phyloP scores from a whole-genome alignment of 1,140 invertebrate species.

The Diachasma alloeum region DNA sequence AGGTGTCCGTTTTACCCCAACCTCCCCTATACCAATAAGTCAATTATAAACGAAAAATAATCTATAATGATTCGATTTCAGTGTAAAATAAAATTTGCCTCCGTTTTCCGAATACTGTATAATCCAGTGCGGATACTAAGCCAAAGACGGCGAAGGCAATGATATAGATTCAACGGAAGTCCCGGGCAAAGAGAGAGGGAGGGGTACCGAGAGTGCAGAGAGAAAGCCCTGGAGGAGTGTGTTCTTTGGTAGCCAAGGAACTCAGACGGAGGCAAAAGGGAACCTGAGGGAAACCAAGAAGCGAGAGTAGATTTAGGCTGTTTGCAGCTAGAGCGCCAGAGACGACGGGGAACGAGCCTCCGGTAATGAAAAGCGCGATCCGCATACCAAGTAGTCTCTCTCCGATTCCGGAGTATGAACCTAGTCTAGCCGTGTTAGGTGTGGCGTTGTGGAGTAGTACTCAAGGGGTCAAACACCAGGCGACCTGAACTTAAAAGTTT shows the following conservation, averaged over 20 bases:
- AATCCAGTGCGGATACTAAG: conserved; percentile 47
- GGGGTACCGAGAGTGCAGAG: conserved; percentile 5
- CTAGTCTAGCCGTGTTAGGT: conserved; percentile 52
- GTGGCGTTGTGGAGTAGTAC: conserved; percentile 27
- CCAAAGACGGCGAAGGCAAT: conserved; percentile 45
- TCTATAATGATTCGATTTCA: no score
- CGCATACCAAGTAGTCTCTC: conserved; percentile 65
- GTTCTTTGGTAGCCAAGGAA: conserved; percentile 19
- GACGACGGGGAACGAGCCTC: conserved; percentile 58
- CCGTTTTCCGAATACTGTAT: conserved; percentile 51
- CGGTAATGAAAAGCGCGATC: conserved; percentile 67
- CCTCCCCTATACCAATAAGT: no score
- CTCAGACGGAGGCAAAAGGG: conserved; percentile 18
- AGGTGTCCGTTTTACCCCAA: no score
- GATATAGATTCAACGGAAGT: conserved; percentile 35
- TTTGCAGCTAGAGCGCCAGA: conserved; percentile 52
- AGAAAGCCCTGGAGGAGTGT: background rate
- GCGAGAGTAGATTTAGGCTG: conserved; percentile 63
- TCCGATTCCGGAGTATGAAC: conserved; percentile 38
- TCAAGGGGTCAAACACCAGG: conserved; percentile 6
- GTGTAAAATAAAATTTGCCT: conserved; percentile 9
- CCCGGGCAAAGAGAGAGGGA: background rate
- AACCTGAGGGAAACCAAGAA: conserved; percentile 31
- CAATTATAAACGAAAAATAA: no score
- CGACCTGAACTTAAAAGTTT: background rate